Evolutionary conservation across 23 tunicate genomes (phyloP).

Genomic region (Halocynthia roretzi): DNA sequence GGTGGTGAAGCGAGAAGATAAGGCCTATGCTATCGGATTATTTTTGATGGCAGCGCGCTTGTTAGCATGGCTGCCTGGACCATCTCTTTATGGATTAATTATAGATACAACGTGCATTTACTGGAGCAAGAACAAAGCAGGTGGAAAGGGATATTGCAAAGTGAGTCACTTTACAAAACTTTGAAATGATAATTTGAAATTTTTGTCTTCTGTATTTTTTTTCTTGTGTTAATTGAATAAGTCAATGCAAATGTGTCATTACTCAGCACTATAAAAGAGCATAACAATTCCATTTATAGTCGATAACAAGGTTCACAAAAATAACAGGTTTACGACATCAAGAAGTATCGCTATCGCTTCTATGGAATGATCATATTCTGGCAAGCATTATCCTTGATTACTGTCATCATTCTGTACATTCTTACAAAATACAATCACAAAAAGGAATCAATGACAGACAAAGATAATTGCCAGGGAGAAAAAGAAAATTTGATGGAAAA

Average conservation of each 20-base stretch:
- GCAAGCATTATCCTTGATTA: conserved; percentile 3
- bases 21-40: conserved; percentile 64
- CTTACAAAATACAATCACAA: not conserved
- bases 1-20: conserved; percentile 23
- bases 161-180: conserved; percentile 28
- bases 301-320: too few relatives aligned
- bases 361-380: conserved; percentile 10
- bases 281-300: too few relatives aligned
- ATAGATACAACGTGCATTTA: conserved; percentile 56
- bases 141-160: conserved; percentile 39
- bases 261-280: too few relatives aligned
- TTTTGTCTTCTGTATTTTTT: too few relatives aligned
- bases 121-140: conserved; percentile 44
- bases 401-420: conserved; percentile 2
- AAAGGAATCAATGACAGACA: too few relatives aligned
- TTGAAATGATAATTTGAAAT: too few relatives aligned
- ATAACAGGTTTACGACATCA: conserved; percentile 25
- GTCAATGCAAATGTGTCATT: too few relatives aligned
- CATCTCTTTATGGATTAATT: conserved; percentile 41
- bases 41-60: conserved; percentile 27
- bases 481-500: too few relatives aligned
- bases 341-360: conserved; percentile 8
- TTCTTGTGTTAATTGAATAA: too few relatives aligned
- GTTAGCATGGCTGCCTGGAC: conserved; percentile 61
- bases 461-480: too few relatives aligned